Base-by-base conservation (phyloP, 35 echinoderm and acorn worm genomes). In the Nesometra sesokonis region DNA sequence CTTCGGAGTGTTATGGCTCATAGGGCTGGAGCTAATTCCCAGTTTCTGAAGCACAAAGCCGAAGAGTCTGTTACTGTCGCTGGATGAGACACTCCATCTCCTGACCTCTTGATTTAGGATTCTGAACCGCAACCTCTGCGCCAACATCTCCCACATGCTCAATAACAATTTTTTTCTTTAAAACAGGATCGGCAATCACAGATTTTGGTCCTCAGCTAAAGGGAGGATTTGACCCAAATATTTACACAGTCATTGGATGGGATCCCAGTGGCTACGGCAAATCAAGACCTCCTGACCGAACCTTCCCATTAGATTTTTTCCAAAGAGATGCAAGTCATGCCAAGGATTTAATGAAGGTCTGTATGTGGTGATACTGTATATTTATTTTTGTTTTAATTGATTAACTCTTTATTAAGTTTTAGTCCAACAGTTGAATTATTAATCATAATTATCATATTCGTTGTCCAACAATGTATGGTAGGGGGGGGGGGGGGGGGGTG, bases 211-310 rank as follows among this genome's bases (percentile, higher is more conserved):
- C 94, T 47, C 94, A 97, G 87, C 47, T 93, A 32, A 86, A 88
- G 57, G 88, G 87, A 27, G 33, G 81, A 21, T 47, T 97, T 27
- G 91, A 93, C 43, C 76, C 80, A 39, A 87, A 93, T 29, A 91
- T 77, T 37, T 91, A 91, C 27, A 93, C 89, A 35, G 32, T 93
- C 3, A 84, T 97, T n/a, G 89, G 80, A 23, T 90, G 87, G 57
- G 94, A 97, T 77, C 94, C 94, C 0, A 88, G 94, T 78, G 94
- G 94, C 13, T 93, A 91, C 43, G 94, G 94, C n/a, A 97, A 93
- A 38, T 93, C 91, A 31, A 88, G 91, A 81, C 94, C 94, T 57
- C 94, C 94, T 3, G 89, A 91, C 0, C 88, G 94, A 78, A 92
- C 93, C 47, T 97, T 91, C 33, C 94, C 94, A 35, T 0, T 89